Percentiles rank a stretch among this genome's conserved stretches.
phyloP scores from a whole-genome alignment of 2,113 vertebrate genomes.

The Galemys pyrenaicus region DNA sequence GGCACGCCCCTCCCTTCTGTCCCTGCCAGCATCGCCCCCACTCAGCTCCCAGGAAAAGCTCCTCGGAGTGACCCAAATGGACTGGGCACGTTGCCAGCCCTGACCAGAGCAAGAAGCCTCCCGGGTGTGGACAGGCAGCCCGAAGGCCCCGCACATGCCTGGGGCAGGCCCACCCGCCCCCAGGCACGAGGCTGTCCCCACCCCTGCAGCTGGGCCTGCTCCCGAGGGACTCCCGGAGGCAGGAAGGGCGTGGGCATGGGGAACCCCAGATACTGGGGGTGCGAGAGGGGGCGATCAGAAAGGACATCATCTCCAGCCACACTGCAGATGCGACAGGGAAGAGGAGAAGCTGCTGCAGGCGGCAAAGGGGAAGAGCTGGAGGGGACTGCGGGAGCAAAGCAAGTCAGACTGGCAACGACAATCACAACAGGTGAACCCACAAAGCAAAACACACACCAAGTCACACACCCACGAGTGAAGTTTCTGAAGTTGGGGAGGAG shows the following conservation, averaged over 20 bases:
- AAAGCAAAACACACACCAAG: too few relatives aligned
- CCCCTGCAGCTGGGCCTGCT: not conserved
- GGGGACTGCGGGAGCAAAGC: too few relatives aligned
- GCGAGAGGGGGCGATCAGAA: not conserved
- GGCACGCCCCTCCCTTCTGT: rapidly evolving
- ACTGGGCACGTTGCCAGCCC: not conserved
- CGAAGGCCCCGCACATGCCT: not conserved
- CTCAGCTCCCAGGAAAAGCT: not conserved
- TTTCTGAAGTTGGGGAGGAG: too few relatives aligned
- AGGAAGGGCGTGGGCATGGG: not conserved
- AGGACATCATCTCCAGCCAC: not conserved
- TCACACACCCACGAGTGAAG: too few relatives aligned
- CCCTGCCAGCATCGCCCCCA: rapidly evolving
- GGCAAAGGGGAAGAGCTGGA: too few relatives aligned
- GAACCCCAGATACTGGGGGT: not conserved
- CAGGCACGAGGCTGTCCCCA: not conserved
- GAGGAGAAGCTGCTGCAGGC: too few relatives aligned
- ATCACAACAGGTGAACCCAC: too few relatives aligned
- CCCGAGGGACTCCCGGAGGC: not conserved
- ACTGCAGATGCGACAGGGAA: not conserved
- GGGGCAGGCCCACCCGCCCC: not conserved
- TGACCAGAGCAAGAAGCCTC: not conserved
- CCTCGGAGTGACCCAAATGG: not conserved
- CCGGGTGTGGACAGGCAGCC: not conserved
- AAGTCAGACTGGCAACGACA: too few relatives aligned